Evolutionary conservation across 2,113 vertebrate species (phyloP).

Genomic region (Myrmecophaga tridactyla): DNA sequence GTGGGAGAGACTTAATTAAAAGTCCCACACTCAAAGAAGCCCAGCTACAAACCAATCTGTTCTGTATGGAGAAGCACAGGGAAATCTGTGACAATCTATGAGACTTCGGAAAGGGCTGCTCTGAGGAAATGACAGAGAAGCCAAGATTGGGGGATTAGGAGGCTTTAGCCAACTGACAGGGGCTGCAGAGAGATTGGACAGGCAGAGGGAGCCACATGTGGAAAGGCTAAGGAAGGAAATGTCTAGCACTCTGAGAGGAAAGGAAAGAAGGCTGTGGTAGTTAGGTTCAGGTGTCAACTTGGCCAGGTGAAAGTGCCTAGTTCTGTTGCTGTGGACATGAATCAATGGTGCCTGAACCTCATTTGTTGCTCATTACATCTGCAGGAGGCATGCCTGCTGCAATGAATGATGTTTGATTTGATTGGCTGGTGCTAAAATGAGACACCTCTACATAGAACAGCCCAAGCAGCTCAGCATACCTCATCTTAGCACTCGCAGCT

Average conservation of each 20-base stretch:
- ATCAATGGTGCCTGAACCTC: too few relatives aligned
- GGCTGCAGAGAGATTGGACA: neutral
- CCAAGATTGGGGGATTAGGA: neutral
- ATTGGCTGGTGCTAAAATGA: too few relatives aligned
- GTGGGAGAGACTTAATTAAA: neutral
- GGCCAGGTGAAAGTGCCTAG: too few relatives aligned
- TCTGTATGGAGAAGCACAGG: neutral
- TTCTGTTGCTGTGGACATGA: too few relatives aligned
- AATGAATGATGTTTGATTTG: too few relatives aligned
- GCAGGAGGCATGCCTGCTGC: too few relatives aligned
- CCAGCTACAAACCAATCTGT: neutral
- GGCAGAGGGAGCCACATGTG: neutral
- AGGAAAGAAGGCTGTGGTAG: too few relatives aligned
- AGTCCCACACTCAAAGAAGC: neutral
- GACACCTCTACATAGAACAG: too few relatives aligned
- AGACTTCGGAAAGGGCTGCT: neutral
- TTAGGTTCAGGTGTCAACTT: too few relatives aligned
- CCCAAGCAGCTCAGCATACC: too few relatives aligned
- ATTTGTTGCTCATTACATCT: too few relatives aligned
- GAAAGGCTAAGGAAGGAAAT: neutral
- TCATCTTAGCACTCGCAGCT: too few relatives aligned
- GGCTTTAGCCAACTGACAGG: neutral
- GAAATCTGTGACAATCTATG: neutral
- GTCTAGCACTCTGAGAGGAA: rapidly evolving
- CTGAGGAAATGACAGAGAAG: neutral